A percentile compares a stretch with the other conserved stretches of the same genome.
Evolutionary conservation across 1,140 invertebrate species (phyloP).

Genomic region (Antheraea pernyi): DNA sequence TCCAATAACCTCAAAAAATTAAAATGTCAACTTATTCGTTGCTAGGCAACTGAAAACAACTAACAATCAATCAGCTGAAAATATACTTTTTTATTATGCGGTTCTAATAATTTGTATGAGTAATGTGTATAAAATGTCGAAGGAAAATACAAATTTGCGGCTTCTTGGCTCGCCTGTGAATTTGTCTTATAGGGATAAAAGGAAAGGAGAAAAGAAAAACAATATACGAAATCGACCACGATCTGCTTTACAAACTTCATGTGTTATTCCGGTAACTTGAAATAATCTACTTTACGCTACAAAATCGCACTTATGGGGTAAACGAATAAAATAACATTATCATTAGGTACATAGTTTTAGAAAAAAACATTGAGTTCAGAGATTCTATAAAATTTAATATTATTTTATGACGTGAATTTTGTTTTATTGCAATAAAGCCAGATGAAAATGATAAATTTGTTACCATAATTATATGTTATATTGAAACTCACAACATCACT

Average conservation of each 20-base stretch:
- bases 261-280: constrained; percentile 47
- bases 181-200: constrained; percentile 61
- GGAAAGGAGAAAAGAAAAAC: constrained; percentile 49
- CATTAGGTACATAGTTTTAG: too few species aligned
- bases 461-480: too few species aligned
- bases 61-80: constrained; percentile 19
- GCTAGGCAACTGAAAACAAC: constrained; percentile 45
- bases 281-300: too few species aligned
- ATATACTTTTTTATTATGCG: neutral
- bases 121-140: constrained; percentile 62
- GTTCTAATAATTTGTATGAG: constrained; percentile 10
- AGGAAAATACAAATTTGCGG: constrained; percentile 63
- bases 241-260: constrained; percentile 62
- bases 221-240: constrained; percentile 54
- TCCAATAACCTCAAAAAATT: neutral
- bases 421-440: too few species aligned
- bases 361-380: too few species aligned
- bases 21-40: constrained; percentile 24
- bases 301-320: too few species aligned
- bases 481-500: too few species aligned
- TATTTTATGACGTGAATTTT: too few species aligned
- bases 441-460: too few species aligned
- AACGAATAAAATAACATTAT: too few species aligned
- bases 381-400: too few species aligned
- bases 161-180: constrained; percentile 68